Evolutionary conservation across 2,113 vertebrate genomes (phyloP).

Genomic region (Leucosticte australis): DNA sequence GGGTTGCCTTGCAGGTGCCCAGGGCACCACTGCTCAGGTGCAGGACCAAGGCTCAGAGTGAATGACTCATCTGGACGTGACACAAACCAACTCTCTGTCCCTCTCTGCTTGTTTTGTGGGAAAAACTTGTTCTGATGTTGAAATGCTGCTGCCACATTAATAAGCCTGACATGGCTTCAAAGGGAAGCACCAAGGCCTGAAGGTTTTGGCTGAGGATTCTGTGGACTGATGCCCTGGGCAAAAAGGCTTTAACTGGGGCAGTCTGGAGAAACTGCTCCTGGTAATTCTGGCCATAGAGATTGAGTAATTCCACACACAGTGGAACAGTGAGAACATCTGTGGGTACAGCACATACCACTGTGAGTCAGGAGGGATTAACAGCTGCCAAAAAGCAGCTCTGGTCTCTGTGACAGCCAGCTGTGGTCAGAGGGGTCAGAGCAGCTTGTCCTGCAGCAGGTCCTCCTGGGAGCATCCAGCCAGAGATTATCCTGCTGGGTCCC

Average conservation of each 20-base stretch:
- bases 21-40: rapidly evolving
- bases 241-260: not conserved
- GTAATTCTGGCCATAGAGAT: not conserved
- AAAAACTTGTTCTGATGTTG: not conserved
- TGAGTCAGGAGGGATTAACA: not conserved
- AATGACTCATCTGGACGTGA: rapidly evolving
- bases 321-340: not conserved
- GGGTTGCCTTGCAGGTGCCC: rapidly evolving
- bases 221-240: not conserved
- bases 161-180: not conserved
- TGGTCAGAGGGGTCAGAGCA: not conserved
- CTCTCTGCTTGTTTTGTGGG: not conserved
- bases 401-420: not conserved
- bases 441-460: not conserved
- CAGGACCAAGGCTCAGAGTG: not conserved
- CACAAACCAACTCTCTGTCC: not conserved
- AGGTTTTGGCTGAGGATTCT: not conserved
- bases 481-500: not conserved
- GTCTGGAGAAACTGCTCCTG: not conserved
- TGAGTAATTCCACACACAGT: not conserved
- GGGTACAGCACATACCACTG: not conserved
- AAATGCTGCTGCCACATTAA: rapidly evolving
- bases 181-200: not conserved
- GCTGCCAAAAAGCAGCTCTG: not conserved
- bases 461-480: not conserved